A percentile compares a stretch with the other conserved stretches of the same genome.
Conservation (phyloP, 2,888 invertebrate species). For the Drosophila borealis region DNA sequence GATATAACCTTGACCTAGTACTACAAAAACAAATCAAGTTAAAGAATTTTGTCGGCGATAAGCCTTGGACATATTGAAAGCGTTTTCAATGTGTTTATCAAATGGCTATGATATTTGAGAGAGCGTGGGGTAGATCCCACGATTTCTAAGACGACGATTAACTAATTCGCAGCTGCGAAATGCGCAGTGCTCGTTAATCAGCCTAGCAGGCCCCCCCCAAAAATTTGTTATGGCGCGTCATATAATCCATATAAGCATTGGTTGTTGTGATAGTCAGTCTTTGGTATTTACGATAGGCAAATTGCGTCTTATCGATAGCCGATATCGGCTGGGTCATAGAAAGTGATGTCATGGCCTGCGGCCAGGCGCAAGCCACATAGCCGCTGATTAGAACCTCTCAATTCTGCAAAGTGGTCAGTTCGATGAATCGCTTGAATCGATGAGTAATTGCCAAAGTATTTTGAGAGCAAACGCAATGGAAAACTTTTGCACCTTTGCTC, state of each 20-base stretch:
- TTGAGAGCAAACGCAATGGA: constrained; percentile 32
- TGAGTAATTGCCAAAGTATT: constrained; percentile 45
- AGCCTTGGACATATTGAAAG: constrained; percentile 3
- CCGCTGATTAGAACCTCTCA: constrained; percentile 46
- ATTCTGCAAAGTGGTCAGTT: constrained; percentile 13
- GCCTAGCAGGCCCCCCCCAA: constrained; percentile 14
- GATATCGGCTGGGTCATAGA: constrained; percentile 37
- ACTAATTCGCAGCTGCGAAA: not conserved
- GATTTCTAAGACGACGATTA: constrained; percentile 4
- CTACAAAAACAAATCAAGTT: constrained; percentile 49
- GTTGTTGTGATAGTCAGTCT: constrained; percentile 42
- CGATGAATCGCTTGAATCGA: not conserved
- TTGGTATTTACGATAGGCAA: constrained; percentile 65
- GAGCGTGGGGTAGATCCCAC: not conserved
- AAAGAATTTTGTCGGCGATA: constrained; percentile 19
- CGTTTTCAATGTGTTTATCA: constrained; percentile 29
- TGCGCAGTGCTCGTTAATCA: constrained; percentile 12
- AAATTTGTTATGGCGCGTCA: constrained; percentile 21
- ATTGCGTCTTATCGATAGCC: constrained; percentile 63
- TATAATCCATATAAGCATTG: constrained; percentile 18
- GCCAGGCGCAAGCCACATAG: constrained; percentile 13
- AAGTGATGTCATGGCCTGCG: constrained; percentile 64
- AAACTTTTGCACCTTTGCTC: constrained; percentile 31
- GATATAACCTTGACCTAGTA: constrained; percentile 66
- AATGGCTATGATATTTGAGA: not conserved